These are phyloP conservation scores for Gymnodraco acuticeps DNA, from an alignment of 2,797 vertebrate species.

Conservation along the genomic window DNA sequence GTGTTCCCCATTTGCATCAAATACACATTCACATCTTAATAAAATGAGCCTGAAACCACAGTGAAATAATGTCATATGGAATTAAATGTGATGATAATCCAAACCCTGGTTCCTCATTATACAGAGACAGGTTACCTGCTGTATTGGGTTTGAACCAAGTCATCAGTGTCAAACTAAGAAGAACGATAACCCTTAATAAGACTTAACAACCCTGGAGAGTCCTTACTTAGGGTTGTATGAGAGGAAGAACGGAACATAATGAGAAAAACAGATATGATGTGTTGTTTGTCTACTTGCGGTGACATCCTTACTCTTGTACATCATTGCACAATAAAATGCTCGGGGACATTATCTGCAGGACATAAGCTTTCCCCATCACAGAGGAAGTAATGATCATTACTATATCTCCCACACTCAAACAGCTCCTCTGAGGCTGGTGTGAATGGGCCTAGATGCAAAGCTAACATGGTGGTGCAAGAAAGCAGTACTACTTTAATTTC, in stretches of 20 bases:
- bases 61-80: constrained; percentile 38
- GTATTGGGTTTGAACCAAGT: constrained; percentile 45
- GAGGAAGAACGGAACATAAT: constrained; percentile 22
- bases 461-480: constrained; percentile 19
- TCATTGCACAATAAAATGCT: constrained; percentile 19
- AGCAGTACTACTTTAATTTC: background rate
- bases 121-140: constrained; percentile 50
- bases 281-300: constrained; percentile 6
- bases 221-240: constrained; percentile 16
- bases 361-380: constrained; percentile 23
- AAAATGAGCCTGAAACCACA: constrained; percentile 42
- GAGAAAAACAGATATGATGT: constrained; percentile 25
- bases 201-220: constrained; percentile 55
- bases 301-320: constrained; percentile 27
- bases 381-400: constrained; percentile 47
- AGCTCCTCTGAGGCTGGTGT: constrained; percentile 32
- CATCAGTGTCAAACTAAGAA: constrained; percentile 47
- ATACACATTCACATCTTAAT: constrained; percentile 30
- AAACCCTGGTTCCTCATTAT: constrained; percentile 57
- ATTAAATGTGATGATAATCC: constrained; percentile 53
- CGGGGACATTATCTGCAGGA: constrained; percentile 37
- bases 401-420: constrained; percentile 46
- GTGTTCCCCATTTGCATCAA: constrained; percentile 54
- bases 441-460: constrained; percentile 28
- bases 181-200: constrained; percentile 67